phyloP scores from a whole-genome alignment of 2,113 vertebrate species.

The Clinocottus analis region DNA sequence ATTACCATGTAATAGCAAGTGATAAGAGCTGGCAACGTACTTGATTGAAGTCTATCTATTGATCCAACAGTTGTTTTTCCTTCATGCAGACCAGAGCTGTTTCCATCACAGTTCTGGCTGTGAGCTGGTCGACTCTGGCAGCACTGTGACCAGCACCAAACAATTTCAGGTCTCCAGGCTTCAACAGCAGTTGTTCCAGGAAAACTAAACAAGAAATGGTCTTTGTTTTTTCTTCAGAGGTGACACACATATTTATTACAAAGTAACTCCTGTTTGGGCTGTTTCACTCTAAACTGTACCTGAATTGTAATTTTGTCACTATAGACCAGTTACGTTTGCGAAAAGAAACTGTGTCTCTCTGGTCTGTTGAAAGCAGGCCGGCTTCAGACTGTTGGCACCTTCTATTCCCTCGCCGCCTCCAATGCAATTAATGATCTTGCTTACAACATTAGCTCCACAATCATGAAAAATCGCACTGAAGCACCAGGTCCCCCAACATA shows the following conservation, averaged over 20 bases:
- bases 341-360: constrained; percentile 28
- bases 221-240: constrained; percentile 15
- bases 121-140: constrained; percentile 29
- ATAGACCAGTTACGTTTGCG: constrained; percentile 22
- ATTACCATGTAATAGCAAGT: not conserved
- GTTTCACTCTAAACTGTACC: not conserved
- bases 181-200: not conserved
- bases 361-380: constrained; percentile 12
- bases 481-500: constrained; percentile 51
- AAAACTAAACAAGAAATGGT: not conserved
- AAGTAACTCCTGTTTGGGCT: not conserved
- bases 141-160: constrained; percentile 15
- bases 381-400: constrained; percentile 28
- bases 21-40: constrained; percentile 26
- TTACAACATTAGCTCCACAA: constrained; percentile 66
- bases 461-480: constrained; percentile 64
- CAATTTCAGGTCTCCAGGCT: not conserved
- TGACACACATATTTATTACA: not conserved
- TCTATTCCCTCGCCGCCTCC: constrained; percentile 19
- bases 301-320: constrained; percentile 15
- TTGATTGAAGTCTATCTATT: constrained; percentile 41
- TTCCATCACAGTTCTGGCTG: constrained; percentile 17
- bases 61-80: constrained; percentile 27
- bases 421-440: constrained; percentile 68
- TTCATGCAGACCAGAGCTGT: constrained; percentile 12